Base-by-base conservation (phyloP, 2,797 vertebrate genomes). In the Acrossocheilus wenchowensis region DNA sequence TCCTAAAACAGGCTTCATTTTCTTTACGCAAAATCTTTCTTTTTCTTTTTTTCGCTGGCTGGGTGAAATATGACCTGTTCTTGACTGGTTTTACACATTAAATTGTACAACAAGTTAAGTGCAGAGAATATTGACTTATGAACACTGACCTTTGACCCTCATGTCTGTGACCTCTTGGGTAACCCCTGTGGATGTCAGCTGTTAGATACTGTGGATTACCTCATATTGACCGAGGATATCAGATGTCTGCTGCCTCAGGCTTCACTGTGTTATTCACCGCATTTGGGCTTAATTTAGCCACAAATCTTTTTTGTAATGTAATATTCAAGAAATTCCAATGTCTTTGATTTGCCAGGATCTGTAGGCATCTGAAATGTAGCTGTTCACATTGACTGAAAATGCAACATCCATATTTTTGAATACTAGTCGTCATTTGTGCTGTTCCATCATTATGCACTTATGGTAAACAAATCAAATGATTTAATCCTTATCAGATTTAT, bases 91-190 rank as follows among this genome's bases (percentile, higher is more conserved):
- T 54, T n/a, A 64, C 36, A 10, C 12, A 62, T 83, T 48, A 23
- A 36, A n/a, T 52, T 75, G 43, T 39, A 50, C 82, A 84, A 34
- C 2, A 23, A 21, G 50, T 60, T 73, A 82, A 73, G 50, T 54
- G 12, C 54, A 73, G 39, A 57, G 36, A 73, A 21, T 73, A 83
- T 73, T 73, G 69, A 83, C 9, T 11, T 62, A 39, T 52, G 21
- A 50, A 39, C 60, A 52, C 23, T 77, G 8, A 84, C 82, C 82
- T 84, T 52, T 84, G 82, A 84, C 73, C 60, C 54, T 48, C 23
- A 48, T 10, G 10, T 50, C 68, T 77, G 60, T 5, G 26, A 73
- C 36, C 69, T 62, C 34, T 83, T 15, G 11, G 54, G 45, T 36
- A 74, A 48, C 50, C 68, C 39, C 14, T 43, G 50, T 30, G 50